phyloP scores from a whole-genome alignment of 2,888 invertebrate genomes.

The Epinotia demarniana region DNA sequence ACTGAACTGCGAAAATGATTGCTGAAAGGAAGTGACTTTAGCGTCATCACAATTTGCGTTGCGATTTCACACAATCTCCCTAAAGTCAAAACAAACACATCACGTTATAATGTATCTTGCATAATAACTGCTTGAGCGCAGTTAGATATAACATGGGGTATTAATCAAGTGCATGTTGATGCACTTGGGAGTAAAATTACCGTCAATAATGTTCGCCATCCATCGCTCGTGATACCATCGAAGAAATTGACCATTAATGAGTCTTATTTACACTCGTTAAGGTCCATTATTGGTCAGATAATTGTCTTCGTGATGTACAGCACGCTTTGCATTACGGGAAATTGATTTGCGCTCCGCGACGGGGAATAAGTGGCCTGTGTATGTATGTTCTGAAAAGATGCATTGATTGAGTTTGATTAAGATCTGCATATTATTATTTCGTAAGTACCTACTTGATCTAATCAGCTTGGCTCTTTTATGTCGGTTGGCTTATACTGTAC shows the following conservation, averaged over 20 bases:
- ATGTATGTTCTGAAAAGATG: conserved; percentile 1
- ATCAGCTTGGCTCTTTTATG: background rate
- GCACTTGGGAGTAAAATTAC: conserved; percentile 15
- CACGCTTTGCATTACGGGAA: conserved; percentile 13
- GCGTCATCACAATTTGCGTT: background rate
- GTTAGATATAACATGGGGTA: conserved; percentile 10
- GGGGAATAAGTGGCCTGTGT: conserved; percentile 7
- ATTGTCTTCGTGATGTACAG: conserved; percentile 5
- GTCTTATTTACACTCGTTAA: background rate
- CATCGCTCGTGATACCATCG: conserved; percentile 5
- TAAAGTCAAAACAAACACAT: background rate
- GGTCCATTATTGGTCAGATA: background rate
- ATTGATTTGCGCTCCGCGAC: conserved; percentile 26
- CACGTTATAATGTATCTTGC: background rate
- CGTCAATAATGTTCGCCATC: conserved; percentile 14
- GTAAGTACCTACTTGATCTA: background rate
- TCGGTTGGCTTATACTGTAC: background rate
- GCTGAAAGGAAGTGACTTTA: conserved; percentile 3
- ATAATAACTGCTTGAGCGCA: conserved; percentile 12
- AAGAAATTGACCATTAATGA: background rate
- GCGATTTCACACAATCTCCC: background rate
- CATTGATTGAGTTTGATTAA: background rate
- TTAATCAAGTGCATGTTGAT: conserved; percentile 11
- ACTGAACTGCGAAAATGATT: background rate
- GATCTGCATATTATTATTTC: conserved; percentile 3